Evolutionary conservation across 2,888 invertebrate genomes (phyloP), one percentile per base, ranked within the genome.

Genomic region (Ellobium chinense): DNA sequence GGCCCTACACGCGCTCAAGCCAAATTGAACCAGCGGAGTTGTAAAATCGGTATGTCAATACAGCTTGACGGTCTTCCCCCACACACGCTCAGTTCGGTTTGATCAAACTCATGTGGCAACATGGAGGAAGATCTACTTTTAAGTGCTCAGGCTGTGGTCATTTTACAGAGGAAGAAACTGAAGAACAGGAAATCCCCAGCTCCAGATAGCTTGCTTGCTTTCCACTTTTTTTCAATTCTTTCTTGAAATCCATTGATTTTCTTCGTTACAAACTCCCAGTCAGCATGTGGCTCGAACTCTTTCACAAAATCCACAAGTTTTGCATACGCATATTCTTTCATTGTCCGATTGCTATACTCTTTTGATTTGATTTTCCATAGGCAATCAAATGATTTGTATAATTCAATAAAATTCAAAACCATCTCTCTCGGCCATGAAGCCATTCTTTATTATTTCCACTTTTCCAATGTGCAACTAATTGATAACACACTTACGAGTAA

Each of bases 341-440:
- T 27, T 7, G n/a, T n/a, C n/a, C 60, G 7, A n/a, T 27, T 60
- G n/a, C 60, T 60, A n/a, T 60, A 60, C n/a, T 60, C 60, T 60
- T 60, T 60, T 60, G 60, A 60, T n/a, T 60, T 60, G 9, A 60
- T n/a, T 27, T 27, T 21, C 60, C 60, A 60, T n/a, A 60, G n/a
- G n/a, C 60, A 60, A 60, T 60, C 60, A 60, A 24, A 60, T 24
- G 27, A 60, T n/a, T 60, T 60, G 27, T 27, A n/a, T 7, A 60
- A 14, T 14, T 60, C 27, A 24, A 60, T 60, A 60, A 60, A 60
- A 5, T 21, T 24, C 5, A 60, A 60, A 7, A n/a, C 5, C n/a
- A 7, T 60, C n/a, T 60, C 60, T 60, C n/a, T 60, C 9, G 60
- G n/a, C 60, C 60, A n/a, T 60, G 60, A 60, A 60, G 60, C n/a